Percentiles rank a stretch among this genome's conserved stretches.
These are phyloP conservation scores for Presbytis comata DNA, from an alignment of 2,797 vertebrate species.

Conservation along the genomic window DNA sequence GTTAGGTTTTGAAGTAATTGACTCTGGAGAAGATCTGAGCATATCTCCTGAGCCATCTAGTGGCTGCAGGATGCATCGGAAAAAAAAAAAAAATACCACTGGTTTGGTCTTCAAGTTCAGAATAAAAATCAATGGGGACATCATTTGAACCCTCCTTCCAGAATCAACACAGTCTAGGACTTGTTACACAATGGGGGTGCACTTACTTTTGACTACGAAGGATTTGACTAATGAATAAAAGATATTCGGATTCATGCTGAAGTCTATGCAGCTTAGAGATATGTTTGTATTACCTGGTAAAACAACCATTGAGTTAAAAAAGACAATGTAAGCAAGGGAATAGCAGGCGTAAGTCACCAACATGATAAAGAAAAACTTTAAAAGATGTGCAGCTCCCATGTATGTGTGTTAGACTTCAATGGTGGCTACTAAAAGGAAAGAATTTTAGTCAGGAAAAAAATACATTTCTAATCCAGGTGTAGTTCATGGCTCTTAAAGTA, in stretches of 20 bases:
- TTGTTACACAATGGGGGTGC: background rate
- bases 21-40: background rate
- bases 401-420: background rate
- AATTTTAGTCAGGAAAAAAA: background rate
- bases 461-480: background rate
- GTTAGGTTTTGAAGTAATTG: background rate
- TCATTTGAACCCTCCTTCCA: background rate
- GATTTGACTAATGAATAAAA: background rate
- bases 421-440: background rate
- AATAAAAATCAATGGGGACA: background rate
- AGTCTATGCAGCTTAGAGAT: background rate
- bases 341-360: background rate
- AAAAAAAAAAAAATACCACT: background rate
- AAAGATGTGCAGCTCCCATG: background rate
- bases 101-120: background rate
- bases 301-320: background rate
- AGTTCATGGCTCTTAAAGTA: background rate
- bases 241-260: background rate
- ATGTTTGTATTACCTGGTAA: background rate
- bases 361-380: background rate
- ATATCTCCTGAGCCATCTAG: slow-evolving; percentile 59
- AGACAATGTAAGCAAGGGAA: background rate
- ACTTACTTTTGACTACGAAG: background rate
- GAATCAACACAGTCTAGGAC: too few relatives aligned
- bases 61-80: background rate